Evolutionary conservation across 2,113 vertebrate genomes (phyloP).

Genomic region (Sphyrna mokarran): DNA sequence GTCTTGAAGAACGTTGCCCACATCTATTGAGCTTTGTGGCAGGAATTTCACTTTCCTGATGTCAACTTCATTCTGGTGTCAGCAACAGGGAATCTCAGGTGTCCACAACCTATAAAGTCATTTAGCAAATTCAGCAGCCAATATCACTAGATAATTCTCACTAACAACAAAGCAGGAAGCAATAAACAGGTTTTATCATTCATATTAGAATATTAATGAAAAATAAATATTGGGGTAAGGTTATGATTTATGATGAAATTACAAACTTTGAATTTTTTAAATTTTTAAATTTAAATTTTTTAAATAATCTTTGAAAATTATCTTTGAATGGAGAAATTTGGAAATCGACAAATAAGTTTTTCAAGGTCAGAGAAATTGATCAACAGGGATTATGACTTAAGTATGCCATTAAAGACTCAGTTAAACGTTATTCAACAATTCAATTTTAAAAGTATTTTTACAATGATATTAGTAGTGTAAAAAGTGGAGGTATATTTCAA

Average conservation of each 20-base stretch:
- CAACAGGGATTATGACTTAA: not conserved
- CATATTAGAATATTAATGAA: not conserved
- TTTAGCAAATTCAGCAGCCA: not conserved
- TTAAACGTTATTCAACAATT: not conserved
- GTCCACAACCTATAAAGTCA: not conserved
- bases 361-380: not conserved
- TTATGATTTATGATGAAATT: not conserved
- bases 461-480: not conserved
- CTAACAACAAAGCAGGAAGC: not conserved
- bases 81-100: not conserved
- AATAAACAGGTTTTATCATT: not conserved
- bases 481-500: not conserved
- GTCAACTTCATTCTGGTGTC: too few species aligned
- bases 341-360: not conserved
- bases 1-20: too few species aligned
- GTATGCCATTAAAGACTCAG: not conserved
- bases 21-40: too few species aligned
- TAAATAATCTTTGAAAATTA: too few species aligned
- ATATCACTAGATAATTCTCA: not conserved
- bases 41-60: too few species aligned
- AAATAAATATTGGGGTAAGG: not conserved
- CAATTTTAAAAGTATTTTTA: not conserved
- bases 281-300: too few species aligned
- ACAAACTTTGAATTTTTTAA: not conserved
- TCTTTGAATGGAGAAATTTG: not conserved